Conservation (phyloP, 2,797 vertebrate genomes). For the Anas capensis region DNA sequence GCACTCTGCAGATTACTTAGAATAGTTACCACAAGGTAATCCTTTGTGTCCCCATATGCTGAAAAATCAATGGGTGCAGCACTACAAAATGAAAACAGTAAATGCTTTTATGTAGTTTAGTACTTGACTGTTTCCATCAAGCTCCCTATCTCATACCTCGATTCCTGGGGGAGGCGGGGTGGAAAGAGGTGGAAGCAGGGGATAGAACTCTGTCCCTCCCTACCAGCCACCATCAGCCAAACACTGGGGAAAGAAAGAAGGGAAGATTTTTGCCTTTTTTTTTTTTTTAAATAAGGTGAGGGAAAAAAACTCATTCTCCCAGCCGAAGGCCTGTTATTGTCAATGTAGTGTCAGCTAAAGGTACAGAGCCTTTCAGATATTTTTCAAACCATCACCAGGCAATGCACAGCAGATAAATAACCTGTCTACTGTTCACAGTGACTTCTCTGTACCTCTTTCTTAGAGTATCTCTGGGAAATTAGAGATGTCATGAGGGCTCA, state of each 20-base stretch:
- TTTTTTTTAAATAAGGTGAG: not conserved
- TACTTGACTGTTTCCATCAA: not conserved
- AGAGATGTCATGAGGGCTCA: not conserved
- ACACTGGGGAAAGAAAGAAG: not conserved
- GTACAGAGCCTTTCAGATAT: not conserved
- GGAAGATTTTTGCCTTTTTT: too few species aligned
- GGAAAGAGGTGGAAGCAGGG: not conserved
- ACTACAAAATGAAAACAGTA: not conserved
- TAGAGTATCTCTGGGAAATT: not conserved
- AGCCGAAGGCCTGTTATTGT: not conserved
- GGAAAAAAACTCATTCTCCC: not conserved
- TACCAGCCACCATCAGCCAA: not conserved
- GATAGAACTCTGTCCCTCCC: not conserved
- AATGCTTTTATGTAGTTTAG: not conserved
- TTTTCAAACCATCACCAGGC: not conserved
- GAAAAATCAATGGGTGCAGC: not conserved
- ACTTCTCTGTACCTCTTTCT: not conserved
- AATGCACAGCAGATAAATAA: not conserved
- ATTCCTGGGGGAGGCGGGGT: fast-evolving
- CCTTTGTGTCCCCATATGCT: fast-evolving
- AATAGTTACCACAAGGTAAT: not conserved
- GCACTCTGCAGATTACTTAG: not conserved
- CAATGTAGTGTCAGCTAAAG: not conserved
- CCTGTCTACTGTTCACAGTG: not conserved
- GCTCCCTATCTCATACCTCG: not conserved